Conservation (phyloP, 1,140 invertebrate genomes). For the Caenorhabditis brenneri region DNA sequence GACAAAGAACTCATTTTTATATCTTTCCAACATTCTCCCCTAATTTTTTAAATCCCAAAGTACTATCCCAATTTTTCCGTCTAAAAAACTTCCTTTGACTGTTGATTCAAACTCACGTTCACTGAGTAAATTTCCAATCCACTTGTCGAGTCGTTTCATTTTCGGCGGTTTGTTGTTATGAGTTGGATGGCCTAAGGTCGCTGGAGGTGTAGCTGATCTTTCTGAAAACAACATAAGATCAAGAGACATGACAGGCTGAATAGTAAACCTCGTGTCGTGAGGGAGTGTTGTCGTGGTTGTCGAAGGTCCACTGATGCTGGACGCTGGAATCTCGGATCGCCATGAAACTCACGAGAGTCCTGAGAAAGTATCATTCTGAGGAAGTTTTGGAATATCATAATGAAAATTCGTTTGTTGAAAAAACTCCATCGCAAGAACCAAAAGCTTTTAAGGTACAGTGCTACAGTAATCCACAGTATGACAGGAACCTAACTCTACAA, state of each 20-base stretch:
- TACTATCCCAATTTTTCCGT: too few relatives aligned
- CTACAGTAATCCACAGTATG: too few relatives aligned
- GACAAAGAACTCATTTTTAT: too few relatives aligned
- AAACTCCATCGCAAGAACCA: too few relatives aligned
- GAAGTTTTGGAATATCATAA: too few relatives aligned
- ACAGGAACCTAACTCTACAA: too few relatives aligned
- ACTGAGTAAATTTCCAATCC: slow-evolving; percentile 33
- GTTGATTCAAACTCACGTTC: slow-evolving; percentile 2
- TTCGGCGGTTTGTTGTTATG: slow-evolving; percentile 32
- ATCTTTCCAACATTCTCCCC: too few relatives aligned
- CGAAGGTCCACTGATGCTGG: slow-evolving; percentile 26
- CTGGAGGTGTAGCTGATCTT: slow-evolving; percentile 36
- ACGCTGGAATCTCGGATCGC: slow-evolving; percentile 11
- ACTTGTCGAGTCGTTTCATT: slow-evolving; percentile 38
- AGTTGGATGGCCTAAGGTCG: background rate
- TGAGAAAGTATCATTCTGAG: background rate
- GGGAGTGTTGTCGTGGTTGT: slow-evolving; percentile 8
- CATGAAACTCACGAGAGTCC: slow-evolving; percentile 30
- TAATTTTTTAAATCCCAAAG: too few relatives aligned
- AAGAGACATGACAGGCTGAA: background rate
- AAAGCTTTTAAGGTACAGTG: too few relatives aligned
- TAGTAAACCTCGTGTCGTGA: slow-evolving; percentile 11
- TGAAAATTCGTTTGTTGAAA: too few relatives aligned
- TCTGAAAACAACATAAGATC: background rate
- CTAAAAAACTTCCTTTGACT: background rate